Evolutionary conservation across 92 coral and sea anemone genomes (phyloP).

Genomic region (Siderastrea siderea): DNA sequence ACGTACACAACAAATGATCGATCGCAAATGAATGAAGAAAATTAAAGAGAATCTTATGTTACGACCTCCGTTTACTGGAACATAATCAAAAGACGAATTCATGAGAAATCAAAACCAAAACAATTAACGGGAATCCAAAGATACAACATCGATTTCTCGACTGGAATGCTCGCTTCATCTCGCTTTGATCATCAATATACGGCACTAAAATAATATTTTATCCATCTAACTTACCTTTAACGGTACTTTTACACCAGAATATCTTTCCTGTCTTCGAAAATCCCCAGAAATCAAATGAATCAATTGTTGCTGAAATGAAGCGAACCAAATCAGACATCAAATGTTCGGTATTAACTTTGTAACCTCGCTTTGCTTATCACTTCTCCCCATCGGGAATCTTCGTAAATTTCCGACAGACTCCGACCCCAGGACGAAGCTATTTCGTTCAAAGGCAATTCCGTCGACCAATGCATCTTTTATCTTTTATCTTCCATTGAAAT

Average conservation of each 20-base stretch:
- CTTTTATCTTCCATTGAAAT: too few relatives aligned
- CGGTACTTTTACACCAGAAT: background rate
- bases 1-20: background rate
- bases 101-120: constrained; percentile 3
- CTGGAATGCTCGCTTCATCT: background rate
- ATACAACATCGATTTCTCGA: background rate
- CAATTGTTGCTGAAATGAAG: background rate
- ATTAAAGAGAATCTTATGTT: background rate
- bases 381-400: constrained; percentile 11
- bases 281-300: background rate
- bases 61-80: background rate
- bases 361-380: constrained; percentile 6
- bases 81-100: background rate
- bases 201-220: background rate
- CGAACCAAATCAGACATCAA: background rate
- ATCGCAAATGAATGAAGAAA: background rate
- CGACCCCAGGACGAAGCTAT: background rate
- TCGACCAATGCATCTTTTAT: too few relatives aligned
- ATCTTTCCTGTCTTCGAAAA: background rate
- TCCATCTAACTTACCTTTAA: constrained; percentile 12
- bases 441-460: too few relatives aligned
- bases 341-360: constrained; percentile 36
- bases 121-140: background rate
- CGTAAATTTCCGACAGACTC: background rate
- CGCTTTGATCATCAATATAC: background rate